These are phyloP conservation scores for Odontophorus gujanensis DNA, from an alignment of 2,113 vertebrate genomes.

Conservation along the genomic window DNA sequence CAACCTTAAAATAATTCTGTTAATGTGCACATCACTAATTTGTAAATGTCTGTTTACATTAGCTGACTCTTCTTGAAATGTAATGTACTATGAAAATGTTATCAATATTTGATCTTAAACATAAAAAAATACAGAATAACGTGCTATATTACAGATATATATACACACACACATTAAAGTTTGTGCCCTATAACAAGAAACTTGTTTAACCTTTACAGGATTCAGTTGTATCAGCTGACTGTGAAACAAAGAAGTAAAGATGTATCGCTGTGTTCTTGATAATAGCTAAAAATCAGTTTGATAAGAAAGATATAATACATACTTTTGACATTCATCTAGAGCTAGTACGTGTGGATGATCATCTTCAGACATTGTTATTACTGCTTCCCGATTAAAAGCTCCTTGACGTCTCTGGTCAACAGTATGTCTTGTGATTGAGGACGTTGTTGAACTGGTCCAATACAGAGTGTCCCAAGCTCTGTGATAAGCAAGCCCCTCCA, in stretches of 20 bases:
- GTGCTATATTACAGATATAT: too few relatives aligned
- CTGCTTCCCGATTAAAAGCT: conserved; percentile 87
- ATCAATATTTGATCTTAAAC: background rate
- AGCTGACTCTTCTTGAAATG: background rate
- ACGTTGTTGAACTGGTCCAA: conserved; percentile 97
- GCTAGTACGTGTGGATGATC: conserved; percentile 94
- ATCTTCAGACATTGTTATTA: conserved; percentile 93
- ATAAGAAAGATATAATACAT: conserved; percentile 33
- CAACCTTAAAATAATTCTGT: background rate
- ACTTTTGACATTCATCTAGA: conserved; percentile 96
- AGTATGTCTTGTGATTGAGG: conserved; percentile 92
- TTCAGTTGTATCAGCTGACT: rapidly evolving
- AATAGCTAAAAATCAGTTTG: rapidly evolving
- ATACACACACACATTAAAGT: background rate
- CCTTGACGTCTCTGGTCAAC: conserved; percentile 86
- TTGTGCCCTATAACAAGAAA: rapidly evolving
- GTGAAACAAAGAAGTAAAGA: background rate
- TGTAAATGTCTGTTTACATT: background rate
- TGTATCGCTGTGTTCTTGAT: background rate
- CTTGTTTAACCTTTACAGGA: rapidly evolving
- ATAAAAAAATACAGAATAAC: background rate
- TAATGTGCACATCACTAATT: background rate
- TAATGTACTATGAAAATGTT: background rate
- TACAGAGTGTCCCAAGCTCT: conserved; percentile 94
- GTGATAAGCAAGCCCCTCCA: conserved; percentile 96